Evolutionary conservation across 2,888 invertebrate genomes (phyloP), one percentile per base, ranked within the genome.

Genomic region (Octonoba sinensis): DNA sequence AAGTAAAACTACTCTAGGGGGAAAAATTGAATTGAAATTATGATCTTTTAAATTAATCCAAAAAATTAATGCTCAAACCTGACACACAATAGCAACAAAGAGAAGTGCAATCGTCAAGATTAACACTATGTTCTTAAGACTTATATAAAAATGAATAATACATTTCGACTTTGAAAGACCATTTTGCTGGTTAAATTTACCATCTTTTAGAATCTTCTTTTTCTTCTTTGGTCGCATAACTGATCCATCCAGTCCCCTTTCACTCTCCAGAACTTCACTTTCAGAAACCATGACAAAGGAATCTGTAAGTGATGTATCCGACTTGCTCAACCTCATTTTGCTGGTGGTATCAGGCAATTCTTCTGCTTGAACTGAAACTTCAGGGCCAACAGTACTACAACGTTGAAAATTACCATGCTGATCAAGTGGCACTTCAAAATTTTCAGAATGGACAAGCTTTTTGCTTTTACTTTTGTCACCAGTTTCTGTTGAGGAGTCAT

Each of bases 251-350:
- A 86, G 85, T 4, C 85, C 86, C 20, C 87, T 86, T 76, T 88
- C 86, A 49, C 86, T 85, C 51, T 87, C 87, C 81, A 87, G 85
- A 49, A 89, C 86, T 66, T 89, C 89, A 36, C 84, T 86, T 16
- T 88, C 88, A 20, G 86, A 86, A 46, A 96, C 92, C 85, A 96
- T 91, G 1, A 96, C 95, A 89, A 96, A 96, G 27, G 96, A 95
- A 88, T 96, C 96, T 0, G 95, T 95, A 20, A 96, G 91, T 87
- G 95, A 96, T 0, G 95, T 96, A 88, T 96, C 96, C 2, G 95
- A 95, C 90, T 96, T 96, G 89, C 96, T 96, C 12, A 94, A 91
- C 67, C 95, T 91, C 86, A 96, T 91, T 49, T 82, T 82, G 0
- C 71, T 69, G 83, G 59, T 82, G 83, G 4, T 79, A 77, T 59